phyloP scores from a whole-genome alignment of 2,113 vertebrate species.

The Stigmatopora nigra region DNA sequence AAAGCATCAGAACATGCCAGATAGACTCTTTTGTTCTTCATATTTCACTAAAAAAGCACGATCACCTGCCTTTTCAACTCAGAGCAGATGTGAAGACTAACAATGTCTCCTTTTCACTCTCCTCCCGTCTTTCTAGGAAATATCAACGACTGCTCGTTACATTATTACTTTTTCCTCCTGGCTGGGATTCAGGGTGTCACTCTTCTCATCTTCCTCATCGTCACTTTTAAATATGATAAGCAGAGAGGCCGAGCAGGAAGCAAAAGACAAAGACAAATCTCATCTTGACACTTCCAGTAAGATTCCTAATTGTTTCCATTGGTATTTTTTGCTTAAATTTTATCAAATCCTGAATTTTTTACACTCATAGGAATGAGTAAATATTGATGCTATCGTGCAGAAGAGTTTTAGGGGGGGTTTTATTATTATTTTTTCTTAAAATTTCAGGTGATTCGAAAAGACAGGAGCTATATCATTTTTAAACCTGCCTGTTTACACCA shows the following conservation, averaged over 20 bases:
- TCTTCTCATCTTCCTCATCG: conserved; percentile 84
- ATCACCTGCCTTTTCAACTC: conserved; percentile 1
- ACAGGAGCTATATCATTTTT: conserved; percentile 10
- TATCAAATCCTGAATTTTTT: conserved; percentile 2
- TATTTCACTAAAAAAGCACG: conserved; percentile 6
- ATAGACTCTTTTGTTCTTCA: conserved; percentile 21
- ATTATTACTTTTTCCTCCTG: conserved; percentile 96
- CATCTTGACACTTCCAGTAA: conserved; percentile 51
- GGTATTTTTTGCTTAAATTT: conserved; percentile 10
- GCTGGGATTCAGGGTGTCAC: conserved; percentile 88
- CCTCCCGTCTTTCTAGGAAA: conserved; percentile 72
- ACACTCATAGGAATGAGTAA: not conserved
- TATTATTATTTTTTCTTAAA: conserved; percentile 7
- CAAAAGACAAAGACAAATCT: conserved; percentile 43
- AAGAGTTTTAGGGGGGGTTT: not conserved
- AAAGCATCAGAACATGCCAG: conserved; percentile 4
- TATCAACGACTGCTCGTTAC: conserved; percentile 85
- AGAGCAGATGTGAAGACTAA: not conserved
- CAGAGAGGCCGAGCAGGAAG: conserved; percentile 60
- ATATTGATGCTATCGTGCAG: not conserved
- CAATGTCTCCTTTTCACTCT: conserved; percentile 4
- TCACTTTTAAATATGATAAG: conserved; percentile 85
- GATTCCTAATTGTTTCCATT: conserved; percentile 5
- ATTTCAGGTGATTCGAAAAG: conserved; percentile 12
- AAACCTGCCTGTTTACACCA: conserved; percentile 21